Base-by-base conservation (phyloP, 2,888 invertebrate species). In the Drosophila formosana region DNA sequence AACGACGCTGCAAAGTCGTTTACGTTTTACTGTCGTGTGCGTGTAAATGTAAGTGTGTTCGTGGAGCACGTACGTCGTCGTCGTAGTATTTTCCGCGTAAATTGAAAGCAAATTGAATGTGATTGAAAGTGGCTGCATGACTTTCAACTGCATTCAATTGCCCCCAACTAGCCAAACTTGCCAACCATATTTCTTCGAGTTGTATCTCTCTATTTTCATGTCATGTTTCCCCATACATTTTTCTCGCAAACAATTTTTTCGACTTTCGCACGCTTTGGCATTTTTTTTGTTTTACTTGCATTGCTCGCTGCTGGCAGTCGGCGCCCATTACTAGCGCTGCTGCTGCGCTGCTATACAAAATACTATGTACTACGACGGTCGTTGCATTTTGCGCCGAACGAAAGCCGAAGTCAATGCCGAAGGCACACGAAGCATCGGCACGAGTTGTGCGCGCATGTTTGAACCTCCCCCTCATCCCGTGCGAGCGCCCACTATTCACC, bases 71-170 rank as follows among this genome's bases (percentile, higher is more conserved):
- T 87, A 80, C 30, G 72, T 28, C 58, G 49, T 50, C 37, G 61
- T 75, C 85, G 85, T 85, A 85, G 89, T 89, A 85, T 87, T 85
- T 88, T 85, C 85, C 88, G 89, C 85, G 85, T 85, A 85, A 85
- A 82, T 79, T 89, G 73, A 83, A 87, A 84, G 75, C 74, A 78
- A 83, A 86, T 83, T 83, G 79, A 84, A 86, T 68, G 72, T 65
- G 83, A 73, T 82, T 72, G 71, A 82, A 74, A 69, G 49, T 43
- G 34, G 32, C 32, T 58, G 23, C 50, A 61, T 13, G 45, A 30
- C 28, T 37, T 68, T 64, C 64, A 72, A 53, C 51, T 61, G 64
- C 25, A 62, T 51, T 61, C 32, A 64, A 66, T 55, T 56, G 41
- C 43, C 51, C 32, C 47, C 41, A 64, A 45, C 28, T 26, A 43